These are phyloP conservation scores for Columba janthina DNA, from an alignment of 2,113 vertebrate genomes.

Conservation along the genomic window DNA sequence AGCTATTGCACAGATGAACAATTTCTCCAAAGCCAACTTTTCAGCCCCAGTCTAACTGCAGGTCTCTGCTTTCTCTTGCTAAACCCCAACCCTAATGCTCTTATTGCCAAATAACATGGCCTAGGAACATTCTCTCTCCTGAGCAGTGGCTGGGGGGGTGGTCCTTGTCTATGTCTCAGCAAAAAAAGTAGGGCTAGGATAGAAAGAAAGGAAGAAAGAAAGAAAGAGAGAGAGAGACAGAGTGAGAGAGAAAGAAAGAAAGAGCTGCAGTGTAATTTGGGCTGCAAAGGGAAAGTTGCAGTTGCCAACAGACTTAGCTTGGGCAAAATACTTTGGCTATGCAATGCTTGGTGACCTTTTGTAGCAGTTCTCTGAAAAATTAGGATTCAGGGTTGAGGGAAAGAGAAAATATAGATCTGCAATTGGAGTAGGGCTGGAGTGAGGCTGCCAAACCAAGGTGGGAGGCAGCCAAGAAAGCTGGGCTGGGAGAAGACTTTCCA, in stretches of 20 bases:
- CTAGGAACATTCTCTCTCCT: not conserved
- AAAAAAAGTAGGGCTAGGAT: not conserved
- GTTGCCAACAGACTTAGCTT: not conserved
- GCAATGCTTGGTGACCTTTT: not conserved
- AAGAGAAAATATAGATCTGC: not conserved
- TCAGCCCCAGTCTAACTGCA: not conserved
- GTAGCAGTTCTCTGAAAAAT: not conserved
- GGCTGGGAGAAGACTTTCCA: not conserved
- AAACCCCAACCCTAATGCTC: not conserved
- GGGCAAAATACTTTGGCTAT: not conserved
- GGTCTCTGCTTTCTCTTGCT: not conserved
- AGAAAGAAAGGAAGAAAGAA: not conserved
- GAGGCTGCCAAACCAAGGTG: not conserved
- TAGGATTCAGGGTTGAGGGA: not conserved
- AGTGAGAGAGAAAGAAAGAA: not conserved
- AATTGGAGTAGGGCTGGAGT: not conserved
- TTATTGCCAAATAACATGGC: not conserved
- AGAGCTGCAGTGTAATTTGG: not conserved
- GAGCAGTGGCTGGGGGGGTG: not conserved
- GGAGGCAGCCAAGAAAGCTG: not conserved
- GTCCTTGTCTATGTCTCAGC: not conserved
- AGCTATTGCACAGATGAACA: not conserved
- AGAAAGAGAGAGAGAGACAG: too few relatives aligned
- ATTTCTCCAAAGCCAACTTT: not conserved
- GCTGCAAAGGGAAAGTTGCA: not conserved